These are phyloP conservation scores for Elysia chlorotica DNA, from an alignment of 1,140 invertebrate genomes.

Conservation along the genomic window DNA sequence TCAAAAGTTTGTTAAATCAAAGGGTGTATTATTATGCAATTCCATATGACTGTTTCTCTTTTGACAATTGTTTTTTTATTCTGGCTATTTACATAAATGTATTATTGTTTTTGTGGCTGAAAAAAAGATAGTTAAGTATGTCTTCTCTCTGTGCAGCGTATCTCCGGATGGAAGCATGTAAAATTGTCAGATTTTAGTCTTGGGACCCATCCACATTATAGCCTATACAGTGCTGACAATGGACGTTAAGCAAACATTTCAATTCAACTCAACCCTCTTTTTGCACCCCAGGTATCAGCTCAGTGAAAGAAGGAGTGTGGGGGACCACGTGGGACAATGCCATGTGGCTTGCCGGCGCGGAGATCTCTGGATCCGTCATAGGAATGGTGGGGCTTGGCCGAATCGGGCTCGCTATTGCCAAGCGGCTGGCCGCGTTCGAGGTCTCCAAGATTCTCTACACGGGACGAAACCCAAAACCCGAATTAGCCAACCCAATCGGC, in stretches of 20 bases:
- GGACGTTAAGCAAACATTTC: too few relatives aligned
- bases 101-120: neutral
- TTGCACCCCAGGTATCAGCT: constrained; percentile 42
- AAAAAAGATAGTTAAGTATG: too few relatives aligned
- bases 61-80: neutral
- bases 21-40: neutral
- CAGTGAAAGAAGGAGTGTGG: constrained; percentile 48
- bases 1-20: neutral
- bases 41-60: neutral
- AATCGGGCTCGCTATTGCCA: constrained; percentile 73
- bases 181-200: too few relatives aligned
- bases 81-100: neutral
- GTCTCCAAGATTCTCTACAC: constrained; percentile 74
- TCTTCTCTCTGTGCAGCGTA: too few relatives aligned
- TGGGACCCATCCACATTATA: too few relatives aligned
- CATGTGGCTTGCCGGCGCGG: constrained; percentile 85
- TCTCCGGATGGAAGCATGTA: too few relatives aligned
- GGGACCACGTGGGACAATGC: constrained; percentile 86
- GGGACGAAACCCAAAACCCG: constrained; percentile 71
- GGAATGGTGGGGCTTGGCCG: constrained; percentile 83
- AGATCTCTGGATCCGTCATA: constrained; percentile 77
- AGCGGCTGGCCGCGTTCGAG: constrained; percentile 73
- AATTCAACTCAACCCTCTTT: too few relatives aligned
- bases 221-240: too few relatives aligned
- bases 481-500: constrained; percentile 66